Evolutionary conservation across 1,140 invertebrate species (phyloP).

Genomic region (Limonius californicus): DNA sequence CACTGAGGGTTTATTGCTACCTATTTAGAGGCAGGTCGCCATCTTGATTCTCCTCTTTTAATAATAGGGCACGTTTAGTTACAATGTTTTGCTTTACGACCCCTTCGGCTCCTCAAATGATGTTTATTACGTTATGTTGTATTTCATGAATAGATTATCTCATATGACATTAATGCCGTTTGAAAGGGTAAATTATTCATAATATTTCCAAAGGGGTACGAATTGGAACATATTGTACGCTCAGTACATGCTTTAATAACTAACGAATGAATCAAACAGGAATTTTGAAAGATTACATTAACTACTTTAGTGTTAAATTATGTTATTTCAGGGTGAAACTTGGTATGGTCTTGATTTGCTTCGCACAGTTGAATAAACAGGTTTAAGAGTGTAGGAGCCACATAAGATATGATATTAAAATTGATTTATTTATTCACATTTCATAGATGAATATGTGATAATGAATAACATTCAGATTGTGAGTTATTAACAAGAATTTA

Average conservation of each 20-base stretch:
- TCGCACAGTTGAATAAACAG: too few relatives aligned
- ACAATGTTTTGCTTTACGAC: conserved; percentile 11
- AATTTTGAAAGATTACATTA: too few relatives aligned
- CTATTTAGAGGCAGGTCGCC: conserved; percentile 21
- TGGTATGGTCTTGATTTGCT: too few relatives aligned
- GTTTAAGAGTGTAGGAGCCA: too few relatives aligned
- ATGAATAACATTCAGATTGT: too few relatives aligned
- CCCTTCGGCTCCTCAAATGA: conserved; percentile 5
- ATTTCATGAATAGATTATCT: conserved; percentile 6
- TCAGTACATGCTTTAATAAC: not conserved
- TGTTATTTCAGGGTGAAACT: too few relatives aligned
- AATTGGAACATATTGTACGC: conserved; percentile 6
- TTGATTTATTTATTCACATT: too few relatives aligned
- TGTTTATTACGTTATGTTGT: conserved; percentile 6
- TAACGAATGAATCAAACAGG: too few relatives aligned
- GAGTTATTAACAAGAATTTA: too few relatives aligned
- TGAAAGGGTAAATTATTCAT: conserved; percentile 14
- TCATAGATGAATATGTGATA: too few relatives aligned
- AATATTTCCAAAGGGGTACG: not conserved
- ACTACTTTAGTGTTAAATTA: too few relatives aligned
- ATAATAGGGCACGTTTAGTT: conserved; percentile 10
- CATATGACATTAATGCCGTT: conserved; percentile 1
- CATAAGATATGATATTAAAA: too few relatives aligned
- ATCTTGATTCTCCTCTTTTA: conserved; percentile 16
- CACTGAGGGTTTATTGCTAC: conserved; percentile 23